Evolutionary conservation across 2,113 vertebrate genomes (phyloP), one percentile per base, ranked within the genome.

Genomic region (Herpetotheres cachinnans): DNA sequence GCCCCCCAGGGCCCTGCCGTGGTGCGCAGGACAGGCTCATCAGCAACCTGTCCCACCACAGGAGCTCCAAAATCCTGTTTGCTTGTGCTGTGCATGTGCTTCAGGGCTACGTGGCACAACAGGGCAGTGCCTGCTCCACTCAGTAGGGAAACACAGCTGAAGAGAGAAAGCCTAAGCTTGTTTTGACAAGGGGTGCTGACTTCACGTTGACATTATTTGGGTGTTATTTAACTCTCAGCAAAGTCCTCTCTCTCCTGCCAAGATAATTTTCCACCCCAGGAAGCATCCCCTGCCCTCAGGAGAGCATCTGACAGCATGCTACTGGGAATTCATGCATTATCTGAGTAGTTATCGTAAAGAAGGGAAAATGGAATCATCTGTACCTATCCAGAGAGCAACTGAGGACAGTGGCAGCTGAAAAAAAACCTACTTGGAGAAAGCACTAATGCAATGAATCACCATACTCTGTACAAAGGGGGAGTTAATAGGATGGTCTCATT

Each of bases 71-170:
- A 69, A 63, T 42, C 76, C 46, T 44, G 16, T 54, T 59, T 42
- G 34, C 22, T 54, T 46, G 22, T 42, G 62, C 49, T 58, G 7
- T 34, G 29, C 11, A 2, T n/a, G 21, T 49, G 19, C 30, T 76
- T 58, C 26, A 65, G 46, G 63, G 47, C 42, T 27, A 44, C 0
- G 4, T 27, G 42, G 73, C 34, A 25, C 25, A 59, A 42, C 2
- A 5, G 22, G 22, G 16, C 40, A 59, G 56, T 0, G 0, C 61
- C 63, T 1, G 1, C 19, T 32, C 55, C 11, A 4, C 27, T 38
- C 27, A 25, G 27, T 2, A 54, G 52, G 42, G 42, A 56, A 16
- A 7, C 1, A 2, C 52, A 86, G 65, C 47, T 42, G n/a, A 61
- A 55, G 50, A 84, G 29, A 56, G 36, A 38, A 76, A 71, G 17